These are phyloP conservation scores for Pluvianellus socialis DNA, from an alignment of 2,113 vertebrate species.

Conservation along the genomic window DNA sequence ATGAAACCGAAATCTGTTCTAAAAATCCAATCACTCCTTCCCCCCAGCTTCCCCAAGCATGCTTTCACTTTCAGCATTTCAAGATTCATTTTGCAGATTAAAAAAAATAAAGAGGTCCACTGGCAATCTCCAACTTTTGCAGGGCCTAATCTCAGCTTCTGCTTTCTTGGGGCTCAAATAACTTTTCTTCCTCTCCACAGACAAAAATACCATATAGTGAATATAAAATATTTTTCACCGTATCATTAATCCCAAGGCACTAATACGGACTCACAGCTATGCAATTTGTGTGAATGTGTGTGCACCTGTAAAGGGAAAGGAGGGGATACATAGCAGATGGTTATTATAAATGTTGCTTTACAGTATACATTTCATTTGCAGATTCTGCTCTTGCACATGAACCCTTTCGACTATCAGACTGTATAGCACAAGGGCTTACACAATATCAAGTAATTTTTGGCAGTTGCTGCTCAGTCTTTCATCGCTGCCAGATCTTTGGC, in stretches of 20 bases:
- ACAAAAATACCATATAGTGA: not conserved
- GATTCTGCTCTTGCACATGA: constrained; percentile 12
- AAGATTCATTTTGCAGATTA: not conserved
- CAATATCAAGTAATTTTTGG: constrained; percentile 64
- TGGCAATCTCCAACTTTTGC: not conserved
- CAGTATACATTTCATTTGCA: constrained; percentile 38
- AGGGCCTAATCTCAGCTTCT: not conserved
- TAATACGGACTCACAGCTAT: not conserved
- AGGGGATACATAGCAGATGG: not conserved
- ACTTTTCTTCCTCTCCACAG: not conserved
- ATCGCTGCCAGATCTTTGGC: constrained; percentile 35
- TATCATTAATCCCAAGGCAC: not conserved
- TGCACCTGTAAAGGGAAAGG: not conserved
- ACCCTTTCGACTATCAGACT: not conserved
- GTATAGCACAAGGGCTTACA: constrained; percentile 47
- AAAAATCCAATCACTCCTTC: not conserved
- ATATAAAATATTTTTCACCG: not conserved
- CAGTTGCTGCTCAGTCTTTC: constrained; percentile 50
- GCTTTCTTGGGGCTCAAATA: not conserved
- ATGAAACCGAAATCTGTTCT: not conserved
- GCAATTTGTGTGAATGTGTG: not conserved
- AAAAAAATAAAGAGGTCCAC: not conserved
- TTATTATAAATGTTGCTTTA: not conserved
- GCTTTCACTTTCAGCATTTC: not conserved
- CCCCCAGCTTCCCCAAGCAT: not conserved